Evolutionary conservation across 1,140 invertebrate genomes (phyloP), one percentile per base, ranked within the genome.

Genomic region (Choristoneura fumiferana): DNA sequence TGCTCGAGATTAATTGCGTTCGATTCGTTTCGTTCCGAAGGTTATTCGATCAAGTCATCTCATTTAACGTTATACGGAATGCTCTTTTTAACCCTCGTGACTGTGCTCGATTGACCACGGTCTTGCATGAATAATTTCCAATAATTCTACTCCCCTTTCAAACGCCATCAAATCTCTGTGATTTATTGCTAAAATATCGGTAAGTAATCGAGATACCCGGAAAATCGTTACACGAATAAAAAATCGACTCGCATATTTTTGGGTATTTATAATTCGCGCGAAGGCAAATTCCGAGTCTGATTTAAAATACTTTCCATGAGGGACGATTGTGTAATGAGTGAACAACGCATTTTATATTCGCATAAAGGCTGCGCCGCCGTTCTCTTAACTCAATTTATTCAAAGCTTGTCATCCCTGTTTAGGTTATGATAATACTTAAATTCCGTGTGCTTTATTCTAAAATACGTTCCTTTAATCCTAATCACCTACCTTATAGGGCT

Each of bases 181-280:
- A 72, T 69, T 72, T 72, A 72, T 69, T 60, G 45, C 57, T 54
- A 54, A 29, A 54, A 55, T 60, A 61, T 62, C 60, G 56, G 38
- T 58, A 43, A 29, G n/a, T 22, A 38, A 55, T 34, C 13, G 34
- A 38, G 56, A 63, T 58, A 60, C 52, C 35, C 52, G 22, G 55
- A 62, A 59, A 62, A 59, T 65, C 52, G 56, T 60, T 54, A 53
- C 57, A 40, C n/a, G 15, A 10, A 39, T 40, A 57, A 67, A 58
- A 63, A 63, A 56, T 59, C 54, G 43, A 34, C 36, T 54, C 49
- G 22, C 14, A 38, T 55, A 18, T 38, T 55, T 55, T 18, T 22
- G 9, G 29, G 49, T 53, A n/a, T 29, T 52, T 3, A 40, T 40
- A 58, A 58, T 62, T 57, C 36, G 55, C 39, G 45, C 35, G 29